Percentiles rank a stretch among this genome's conserved stretches.
These are phyloP conservation scores for Geothlypis trichas DNA, from an alignment of 2,113 vertebrate genomes.

Conservation along the genomic window DNA sequence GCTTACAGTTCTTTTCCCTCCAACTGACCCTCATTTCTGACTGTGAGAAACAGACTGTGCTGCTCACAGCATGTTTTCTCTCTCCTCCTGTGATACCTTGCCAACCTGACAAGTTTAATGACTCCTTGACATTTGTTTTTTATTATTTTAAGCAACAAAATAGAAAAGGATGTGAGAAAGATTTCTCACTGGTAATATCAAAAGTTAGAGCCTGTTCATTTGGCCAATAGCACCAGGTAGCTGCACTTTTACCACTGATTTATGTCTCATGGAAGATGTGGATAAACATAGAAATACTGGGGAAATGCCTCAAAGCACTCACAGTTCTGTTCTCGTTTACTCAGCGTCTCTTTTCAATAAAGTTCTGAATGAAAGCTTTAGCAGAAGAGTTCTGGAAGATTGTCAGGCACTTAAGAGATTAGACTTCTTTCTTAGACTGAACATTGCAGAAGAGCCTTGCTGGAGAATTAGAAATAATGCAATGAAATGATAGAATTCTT, in stretches of 20 bases:
- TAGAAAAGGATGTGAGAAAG: neutral
- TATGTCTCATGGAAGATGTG: neutral
- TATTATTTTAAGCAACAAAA: neutral
- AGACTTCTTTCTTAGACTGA: neutral
- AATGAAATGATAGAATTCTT: neutral
- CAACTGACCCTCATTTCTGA: neutral
- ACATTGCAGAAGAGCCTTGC: neutral
- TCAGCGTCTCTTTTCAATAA: neutral
- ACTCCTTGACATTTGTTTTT: neutral
- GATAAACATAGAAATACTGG: neutral
- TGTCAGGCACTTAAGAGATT: neutral
- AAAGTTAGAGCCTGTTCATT: neutral
- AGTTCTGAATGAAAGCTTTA: neutral
- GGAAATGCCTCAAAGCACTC: neutral
- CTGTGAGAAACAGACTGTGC: neutral
- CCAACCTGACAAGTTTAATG: neutral
- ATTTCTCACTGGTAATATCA: neutral
- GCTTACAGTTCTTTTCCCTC: neutral
- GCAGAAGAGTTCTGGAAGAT: neutral
- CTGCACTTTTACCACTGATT: neutral
- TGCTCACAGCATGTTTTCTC: conserved; percentile 8
- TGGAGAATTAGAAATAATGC: neutral
- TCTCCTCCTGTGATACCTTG: neutral
- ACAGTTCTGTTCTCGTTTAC: neutral
- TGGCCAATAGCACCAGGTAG: neutral